Conservation (phyloP, 2,888 invertebrate species). For the Dorcus hopei region DNA sequence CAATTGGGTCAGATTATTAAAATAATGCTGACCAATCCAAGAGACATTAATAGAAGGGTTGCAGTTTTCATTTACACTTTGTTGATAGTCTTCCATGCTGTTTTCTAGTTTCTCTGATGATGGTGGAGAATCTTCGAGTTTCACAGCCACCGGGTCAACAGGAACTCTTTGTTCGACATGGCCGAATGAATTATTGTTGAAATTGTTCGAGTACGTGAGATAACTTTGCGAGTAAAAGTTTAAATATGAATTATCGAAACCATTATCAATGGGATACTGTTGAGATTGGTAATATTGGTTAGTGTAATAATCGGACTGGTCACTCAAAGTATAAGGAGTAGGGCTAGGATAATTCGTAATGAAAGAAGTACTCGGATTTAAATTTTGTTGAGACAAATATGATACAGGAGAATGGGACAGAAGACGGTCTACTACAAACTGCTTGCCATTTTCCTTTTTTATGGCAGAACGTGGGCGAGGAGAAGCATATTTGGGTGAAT, state of each 20-base stretch:
- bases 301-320: neutral
- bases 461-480: neutral
- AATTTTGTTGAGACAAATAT: conserved; percentile 20
- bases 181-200: conserved; percentile 1
- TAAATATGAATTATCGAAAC: neutral
- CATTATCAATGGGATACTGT: neutral
- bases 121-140: conserved; percentile 12
- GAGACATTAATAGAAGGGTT: conserved; percentile 27
- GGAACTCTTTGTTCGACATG: conserved; percentile 3
- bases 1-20: neutral
- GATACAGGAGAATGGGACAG: conserved; percentile 33
- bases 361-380: conserved; percentile 22
- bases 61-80: conserved; percentile 19
- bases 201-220: conserved; percentile 1
- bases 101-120: conserved; percentile 6
- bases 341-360: neutral
- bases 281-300: neutral
- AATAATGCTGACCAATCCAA: conserved; percentile 25
- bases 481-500: neutral
- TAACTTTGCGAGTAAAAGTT: neutral
- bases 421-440: conserved; percentile 48
- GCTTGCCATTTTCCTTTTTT: conserved; percentile 28
- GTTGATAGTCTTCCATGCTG: conserved; percentile 6
- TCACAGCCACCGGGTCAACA: neutral
- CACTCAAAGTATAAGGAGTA: neutral